A percentile compares a stretch with the other conserved stretches of the same genome.
phyloP scores from a whole-genome alignment of 1,140 invertebrate species.

The Saccostrea glomerata region DNA sequence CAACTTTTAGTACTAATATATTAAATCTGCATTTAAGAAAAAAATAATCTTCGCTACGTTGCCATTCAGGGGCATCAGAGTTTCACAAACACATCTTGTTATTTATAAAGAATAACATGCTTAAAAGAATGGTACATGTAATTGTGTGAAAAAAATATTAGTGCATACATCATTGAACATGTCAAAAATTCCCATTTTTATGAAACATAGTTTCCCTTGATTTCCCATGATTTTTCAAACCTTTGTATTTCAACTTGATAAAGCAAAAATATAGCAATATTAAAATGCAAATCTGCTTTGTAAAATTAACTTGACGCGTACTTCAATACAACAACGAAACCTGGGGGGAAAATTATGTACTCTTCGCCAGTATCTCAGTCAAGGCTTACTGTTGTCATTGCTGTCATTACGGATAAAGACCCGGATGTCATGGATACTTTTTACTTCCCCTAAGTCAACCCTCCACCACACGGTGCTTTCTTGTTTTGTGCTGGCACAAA shows the following conservation, averaged over 20 bases:
- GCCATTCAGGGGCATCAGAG: too few relatives aligned
- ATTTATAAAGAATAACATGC: too few relatives aligned
- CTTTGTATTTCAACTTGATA: neutral
- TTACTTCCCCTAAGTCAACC: conserved; percentile 6
- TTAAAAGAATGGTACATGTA: too few relatives aligned
- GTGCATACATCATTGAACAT: too few relatives aligned
- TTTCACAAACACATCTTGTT: too few relatives aligned
- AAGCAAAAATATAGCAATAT: neutral
- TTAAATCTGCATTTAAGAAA: too few relatives aligned
- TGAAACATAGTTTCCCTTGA: too few relatives aligned
- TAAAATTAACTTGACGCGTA: neutral
- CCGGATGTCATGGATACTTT: neutral
- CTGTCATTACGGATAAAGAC: neutral
- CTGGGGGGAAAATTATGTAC: neutral
- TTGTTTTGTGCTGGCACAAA: neutral
- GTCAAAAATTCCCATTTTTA: too few relatives aligned
- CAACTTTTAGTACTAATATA: too few relatives aligned
- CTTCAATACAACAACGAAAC: neutral
- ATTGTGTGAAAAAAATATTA: too few relatives aligned
- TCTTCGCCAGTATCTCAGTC: neutral
- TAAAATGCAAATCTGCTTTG: neutral
- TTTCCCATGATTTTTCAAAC: too few relatives aligned
- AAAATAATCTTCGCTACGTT: too few relatives aligned
- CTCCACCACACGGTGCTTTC: neutral
- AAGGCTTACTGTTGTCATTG: neutral